Percentiles rank a stretch among this genome's conserved stretches.
Evolutionary conservation across 2,888 invertebrate species (phyloP).

Genomic region (Palloptera scutellata): DNA sequence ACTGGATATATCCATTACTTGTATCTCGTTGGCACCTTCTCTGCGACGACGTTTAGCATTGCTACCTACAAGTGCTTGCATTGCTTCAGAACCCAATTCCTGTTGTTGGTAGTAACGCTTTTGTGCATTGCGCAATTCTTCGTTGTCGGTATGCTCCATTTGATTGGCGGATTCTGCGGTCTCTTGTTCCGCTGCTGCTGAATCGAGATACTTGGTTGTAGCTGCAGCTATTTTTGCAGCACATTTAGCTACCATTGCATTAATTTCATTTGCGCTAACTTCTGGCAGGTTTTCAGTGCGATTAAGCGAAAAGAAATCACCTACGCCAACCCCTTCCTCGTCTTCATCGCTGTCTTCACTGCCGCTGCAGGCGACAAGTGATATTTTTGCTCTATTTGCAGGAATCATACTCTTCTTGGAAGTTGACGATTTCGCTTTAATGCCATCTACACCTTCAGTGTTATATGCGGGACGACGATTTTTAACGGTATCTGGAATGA

Average conservation of each 20-base stretch:
- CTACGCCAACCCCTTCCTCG: conserved; percentile 31
- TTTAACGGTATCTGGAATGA: conserved; percentile 64
- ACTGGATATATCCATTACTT: conserved; percentile 84
- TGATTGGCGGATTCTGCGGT: background rate
- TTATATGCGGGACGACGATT: conserved; percentile 57
- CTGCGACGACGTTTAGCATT: conserved; percentile 68
- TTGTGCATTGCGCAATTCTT: conserved; percentile 39
- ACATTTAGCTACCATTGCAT: conserved; percentile 58
- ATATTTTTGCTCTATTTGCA: conserved; percentile 44
- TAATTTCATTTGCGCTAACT: conserved; percentile 64
- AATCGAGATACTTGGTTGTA: conserved; percentile 46
- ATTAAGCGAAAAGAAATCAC: conserved; percentile 63
- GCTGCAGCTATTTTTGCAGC: conserved; percentile 58
- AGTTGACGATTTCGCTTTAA: conserved; percentile 17
- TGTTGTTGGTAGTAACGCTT: conserved; percentile 48
- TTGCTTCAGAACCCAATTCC: conserved; percentile 49
- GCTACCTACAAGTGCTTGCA: conserved; percentile 75
- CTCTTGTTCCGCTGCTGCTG: conserved; percentile 28
- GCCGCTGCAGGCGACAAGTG: conserved; percentile 59
- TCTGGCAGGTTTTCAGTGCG: conserved; percentile 64
- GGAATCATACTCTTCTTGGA: conserved; percentile 50
- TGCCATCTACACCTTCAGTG: conserved; percentile 55
- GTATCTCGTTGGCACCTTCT: conserved; percentile 65
- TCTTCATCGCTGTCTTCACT: conserved; percentile 67
- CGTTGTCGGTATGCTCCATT: conserved; percentile 28